Evolutionary conservation across 2,888 invertebrate genomes (phyloP), one percentile per base, ranked within the genome.

Genomic region (Heliothis peltigera): DNA sequence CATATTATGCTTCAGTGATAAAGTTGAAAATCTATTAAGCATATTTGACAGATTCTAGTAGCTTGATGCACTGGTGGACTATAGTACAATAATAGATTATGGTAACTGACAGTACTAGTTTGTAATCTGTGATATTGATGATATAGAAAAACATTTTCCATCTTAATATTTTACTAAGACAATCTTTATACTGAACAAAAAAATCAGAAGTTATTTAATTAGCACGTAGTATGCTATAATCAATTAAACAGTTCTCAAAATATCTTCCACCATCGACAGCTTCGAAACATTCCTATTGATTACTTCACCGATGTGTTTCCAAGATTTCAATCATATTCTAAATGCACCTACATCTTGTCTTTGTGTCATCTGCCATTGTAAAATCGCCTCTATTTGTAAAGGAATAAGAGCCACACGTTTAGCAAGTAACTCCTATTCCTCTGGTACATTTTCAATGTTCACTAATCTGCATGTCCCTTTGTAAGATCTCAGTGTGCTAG

Each of bases 381-480:
- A 78, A 53, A 48, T 56, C 52, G 25, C 22, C 63, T 65, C 46
- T 74, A 67, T 15, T 6, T 3, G 0, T 42, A 21, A 1, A 4
- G 0, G 2, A 32, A 49, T 70, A 78, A 80, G 79, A 73, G 55
- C 66, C 44, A 53, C 47, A 18, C 10, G 28, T 59, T 47, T 35
- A 66, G 22, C 59, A 72, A 68, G 63, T 44, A 58, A 39, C 42
- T 25, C 55, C 62, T 65, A 54, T 54, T 59, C 32, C 64, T 65
- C 47, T 64, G 57, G 49, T 59, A 79, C 64, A 74, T 80, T 70
- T 80, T 72, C 81, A 78, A 52, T 70, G 77, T 57, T 72, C 65
- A 70, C 69, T 80, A 81, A 81, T 81, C 83, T 81, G 63, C 83
- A 77, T 75, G 74, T 79, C 69, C 76, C 79, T 81, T 81, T 83